phyloP scores from a whole-genome alignment of 2,888 invertebrate species.

The Carcina quercana region DNA sequence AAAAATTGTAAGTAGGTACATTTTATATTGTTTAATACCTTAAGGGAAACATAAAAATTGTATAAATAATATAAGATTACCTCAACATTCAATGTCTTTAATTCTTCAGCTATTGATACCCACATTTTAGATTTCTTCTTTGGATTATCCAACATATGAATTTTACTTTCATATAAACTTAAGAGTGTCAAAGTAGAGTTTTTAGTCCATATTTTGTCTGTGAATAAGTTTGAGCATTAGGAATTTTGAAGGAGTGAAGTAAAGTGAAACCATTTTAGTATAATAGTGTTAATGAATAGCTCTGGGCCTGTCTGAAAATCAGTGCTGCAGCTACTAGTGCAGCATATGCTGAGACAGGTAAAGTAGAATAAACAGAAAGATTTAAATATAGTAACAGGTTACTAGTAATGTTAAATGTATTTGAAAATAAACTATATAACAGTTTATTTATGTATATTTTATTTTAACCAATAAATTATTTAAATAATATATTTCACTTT shows the following conservation, averaged over 20 bases:
- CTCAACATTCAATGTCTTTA: slow-evolving; percentile 43
- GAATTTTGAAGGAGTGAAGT: too few species aligned
- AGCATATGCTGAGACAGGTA: too few species aligned
- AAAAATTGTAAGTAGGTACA: slow-evolving; percentile 5
- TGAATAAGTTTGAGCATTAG: too few species aligned
- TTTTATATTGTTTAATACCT: background rate
- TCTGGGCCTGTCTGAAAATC: background rate
- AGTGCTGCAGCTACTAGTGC: too few species aligned
- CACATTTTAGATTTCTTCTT: slow-evolving; percentile 58
- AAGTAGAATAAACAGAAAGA: slow-evolving; percentile 2
- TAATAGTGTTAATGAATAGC: background rate
- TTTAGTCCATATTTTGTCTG: slow-evolving; percentile 51
- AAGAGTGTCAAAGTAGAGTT: slow-evolving; percentile 44
- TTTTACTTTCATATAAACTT: slow-evolving; percentile 49
- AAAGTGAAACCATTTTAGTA: background rate
- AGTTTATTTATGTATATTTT: too few species aligned
- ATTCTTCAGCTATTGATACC: slow-evolving; percentile 48
- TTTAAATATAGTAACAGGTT: slow-evolving; percentile 2
- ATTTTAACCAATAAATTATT: too few species aligned
- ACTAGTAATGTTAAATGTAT: too few species aligned
- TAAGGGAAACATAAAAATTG: background rate
- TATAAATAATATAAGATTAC: slow-evolving; percentile 17
- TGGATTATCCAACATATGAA: slow-evolving; percentile 50
- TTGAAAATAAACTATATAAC: too few species aligned
- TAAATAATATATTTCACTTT: too few species aligned